A percentile compares a stretch with the other conserved stretches of the same genome.
Evolutionary conservation across 2,888 invertebrate species (phyloP).

Genomic region (Amiota mariae): DNA sequence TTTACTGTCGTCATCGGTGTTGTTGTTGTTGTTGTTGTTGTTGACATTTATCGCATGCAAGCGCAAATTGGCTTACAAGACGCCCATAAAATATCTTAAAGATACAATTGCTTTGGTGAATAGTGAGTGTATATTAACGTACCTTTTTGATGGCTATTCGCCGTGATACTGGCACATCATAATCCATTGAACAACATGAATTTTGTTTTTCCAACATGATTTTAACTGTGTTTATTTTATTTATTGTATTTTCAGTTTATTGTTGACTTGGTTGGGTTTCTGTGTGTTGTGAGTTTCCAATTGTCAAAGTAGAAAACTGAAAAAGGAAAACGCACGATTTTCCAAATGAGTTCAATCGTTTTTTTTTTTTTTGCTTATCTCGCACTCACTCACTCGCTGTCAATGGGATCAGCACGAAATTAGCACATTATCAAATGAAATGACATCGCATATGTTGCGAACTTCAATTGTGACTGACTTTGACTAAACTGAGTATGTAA

Average conservation of each 20-base stretch:
- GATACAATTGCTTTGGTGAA: slow-evolving; percentile 13
- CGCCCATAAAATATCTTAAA: background rate
- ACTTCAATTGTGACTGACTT: too few relatives aligned
- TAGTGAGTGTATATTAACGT: too few relatives aligned
- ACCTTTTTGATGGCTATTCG: slow-evolving; percentile 68
- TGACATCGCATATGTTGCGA: too few relatives aligned
- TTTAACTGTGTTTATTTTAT: slow-evolving; percentile 5
- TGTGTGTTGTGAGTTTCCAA: slow-evolving; percentile 6
- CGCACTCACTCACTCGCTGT: background rate
- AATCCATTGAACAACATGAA: slow-evolving; percentile 64
- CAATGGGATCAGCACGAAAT: slow-evolving; percentile 19
- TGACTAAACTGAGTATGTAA: too few relatives aligned
- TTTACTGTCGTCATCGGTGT: too few relatives aligned
- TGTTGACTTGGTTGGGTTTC: slow-evolving; percentile 5
- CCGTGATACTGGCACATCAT: slow-evolving; percentile 70
- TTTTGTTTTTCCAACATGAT: slow-evolving; percentile 68
- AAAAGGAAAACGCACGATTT: background rate
- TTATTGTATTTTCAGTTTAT: slow-evolving; percentile 28
- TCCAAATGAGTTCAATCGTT: background rate
- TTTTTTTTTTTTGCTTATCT: background rate
- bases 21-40: background rate
- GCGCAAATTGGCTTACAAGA: slow-evolving; percentile 19
- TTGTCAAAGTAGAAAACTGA: too few relatives aligned
- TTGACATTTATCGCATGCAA: slow-evolving; percentile 32
- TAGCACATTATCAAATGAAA: slow-evolving; percentile 24